phyloP scores from a whole-genome alignment of 1,140 invertebrate genomes.

The Zaprionus kolodkinae region DNA sequence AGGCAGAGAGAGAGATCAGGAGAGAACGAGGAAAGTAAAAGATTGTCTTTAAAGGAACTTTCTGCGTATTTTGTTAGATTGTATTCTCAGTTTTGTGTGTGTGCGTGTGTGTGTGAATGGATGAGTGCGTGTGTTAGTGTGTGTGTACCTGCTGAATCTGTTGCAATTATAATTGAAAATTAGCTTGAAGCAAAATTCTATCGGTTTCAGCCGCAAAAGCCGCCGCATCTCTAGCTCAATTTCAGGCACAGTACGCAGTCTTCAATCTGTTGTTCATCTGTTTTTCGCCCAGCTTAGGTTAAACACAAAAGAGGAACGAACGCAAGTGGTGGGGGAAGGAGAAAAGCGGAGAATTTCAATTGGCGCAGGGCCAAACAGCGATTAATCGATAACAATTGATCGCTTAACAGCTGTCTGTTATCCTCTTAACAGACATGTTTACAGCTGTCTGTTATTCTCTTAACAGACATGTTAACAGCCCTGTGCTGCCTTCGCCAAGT shows the following conservation, averaged over 20 bases:
- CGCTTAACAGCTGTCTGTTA: neutral
- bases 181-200: constrained; percentile 77
- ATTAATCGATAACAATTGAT: neutral
- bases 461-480: neutral
- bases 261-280: constrained; percentile 19
- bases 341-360: constrained; percentile 2
- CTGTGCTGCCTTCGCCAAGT: neutral
- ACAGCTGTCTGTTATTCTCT: neutral
- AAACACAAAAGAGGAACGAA: constrained; percentile 7
- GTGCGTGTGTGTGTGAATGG: neutral
- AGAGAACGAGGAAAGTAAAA: neutral
- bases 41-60: constrained; percentile 8
- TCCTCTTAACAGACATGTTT: neutral
- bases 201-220: constrained; percentile 73
- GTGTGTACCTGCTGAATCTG: constrained; percentile 43
- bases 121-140: neutral
- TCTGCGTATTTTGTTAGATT: constrained; percentile 35
- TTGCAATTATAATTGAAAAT: constrained; percentile 61
- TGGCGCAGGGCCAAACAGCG: neutral
- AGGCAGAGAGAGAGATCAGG: neutral
- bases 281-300: constrained; percentile 23
- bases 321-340: constrained; percentile 9
- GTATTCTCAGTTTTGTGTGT: constrained; percentile 12
- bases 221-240: constrained; percentile 39
- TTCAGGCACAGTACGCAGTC: constrained; percentile 36